Conservation (phyloP, 2,888 invertebrate species). For the Drosophila greeni region DNA sequence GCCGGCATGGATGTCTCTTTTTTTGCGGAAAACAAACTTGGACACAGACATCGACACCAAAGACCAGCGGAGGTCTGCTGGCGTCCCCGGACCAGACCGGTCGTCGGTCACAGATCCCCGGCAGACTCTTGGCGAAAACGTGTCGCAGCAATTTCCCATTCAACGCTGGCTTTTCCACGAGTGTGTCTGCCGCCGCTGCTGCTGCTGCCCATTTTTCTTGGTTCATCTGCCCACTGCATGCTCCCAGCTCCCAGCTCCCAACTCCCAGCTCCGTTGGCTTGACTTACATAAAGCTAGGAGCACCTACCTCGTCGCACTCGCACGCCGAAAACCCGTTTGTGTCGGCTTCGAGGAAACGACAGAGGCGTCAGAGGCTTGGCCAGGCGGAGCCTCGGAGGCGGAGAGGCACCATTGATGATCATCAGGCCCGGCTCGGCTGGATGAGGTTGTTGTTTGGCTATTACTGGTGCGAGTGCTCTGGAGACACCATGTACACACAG, state of each 20-base stretch:
- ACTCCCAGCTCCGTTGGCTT: slow-evolving; percentile 40
- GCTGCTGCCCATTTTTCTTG: slow-evolving; percentile 53
- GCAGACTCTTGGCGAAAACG: slow-evolving; percentile 56
- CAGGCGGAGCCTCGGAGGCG: slow-evolving; percentile 23
- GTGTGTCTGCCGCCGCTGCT: slow-evolving; percentile 15
- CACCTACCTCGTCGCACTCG: slow-evolving; percentile 52
- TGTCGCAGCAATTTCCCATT: slow-evolving; percentile 70
- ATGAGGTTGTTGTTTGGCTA: slow-evolving; percentile 62
- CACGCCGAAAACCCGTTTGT: slow-evolving; percentile 63
- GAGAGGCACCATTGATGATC: slow-evolving; percentile 8
- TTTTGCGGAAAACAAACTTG: slow-evolving; percentile 45
- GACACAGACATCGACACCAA: slow-evolving; percentile 41
- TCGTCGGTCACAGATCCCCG: slow-evolving; percentile 26
- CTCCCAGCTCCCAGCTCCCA: slow-evolving; percentile 3
- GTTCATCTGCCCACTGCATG: slow-evolving; percentile 22
- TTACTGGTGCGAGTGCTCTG: slow-evolving; percentile 13
- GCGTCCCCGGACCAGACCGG: slow-evolving; percentile 24
- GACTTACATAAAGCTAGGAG: slow-evolving; percentile 73
- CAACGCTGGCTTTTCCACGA: slow-evolving; percentile 63
- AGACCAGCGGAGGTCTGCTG: slow-evolving; percentile 9
- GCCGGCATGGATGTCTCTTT: slow-evolving; percentile 34
- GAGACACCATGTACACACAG: slow-evolving; percentile 1
- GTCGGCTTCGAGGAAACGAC: slow-evolving; percentile 66
- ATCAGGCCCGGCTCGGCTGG: slow-evolving; percentile 10
- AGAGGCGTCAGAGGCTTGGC: slow-evolving; percentile 46